These are phyloP conservation scores for Rhimphoctona megacephalus DNA, from an alignment of 2,888 invertebrate genomes.

Conservation along the genomic window DNA sequence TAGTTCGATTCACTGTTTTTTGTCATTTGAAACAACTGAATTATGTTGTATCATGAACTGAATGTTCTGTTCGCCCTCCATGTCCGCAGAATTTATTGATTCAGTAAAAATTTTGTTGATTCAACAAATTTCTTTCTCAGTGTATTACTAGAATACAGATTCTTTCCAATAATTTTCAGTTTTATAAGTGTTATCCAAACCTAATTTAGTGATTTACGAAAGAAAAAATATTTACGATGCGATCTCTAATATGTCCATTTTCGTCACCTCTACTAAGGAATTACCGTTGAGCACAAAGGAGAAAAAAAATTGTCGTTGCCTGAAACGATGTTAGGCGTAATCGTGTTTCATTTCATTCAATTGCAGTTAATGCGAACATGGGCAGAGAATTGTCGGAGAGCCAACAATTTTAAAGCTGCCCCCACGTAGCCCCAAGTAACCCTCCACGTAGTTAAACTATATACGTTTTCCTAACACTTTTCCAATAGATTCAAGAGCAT, in stretches of 20 bases:
- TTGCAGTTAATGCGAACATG: slow-evolving; percentile 1
- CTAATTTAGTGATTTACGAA: neutral
- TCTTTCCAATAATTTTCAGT: too few relatives aligned
- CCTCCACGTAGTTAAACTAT: slow-evolving; percentile 3
- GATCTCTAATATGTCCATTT: neutral
- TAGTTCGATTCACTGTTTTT: too few relatives aligned
- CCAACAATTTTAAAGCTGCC: slow-evolving; percentile 6
- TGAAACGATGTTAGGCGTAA: neutral
- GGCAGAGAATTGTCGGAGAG: neutral
- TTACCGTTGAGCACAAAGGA: neutral
- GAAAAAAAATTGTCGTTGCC: neutral
- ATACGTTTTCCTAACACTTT: slow-evolving; percentile 44
- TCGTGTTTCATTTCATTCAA: neutral
- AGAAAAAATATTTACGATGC: neutral
- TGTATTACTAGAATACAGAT: too few relatives aligned
- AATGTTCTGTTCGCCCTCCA: too few relatives aligned
- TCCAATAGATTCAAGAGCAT: slow-evolving; percentile 39
- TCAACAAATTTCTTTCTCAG: too few relatives aligned
- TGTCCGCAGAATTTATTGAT: too few relatives aligned
- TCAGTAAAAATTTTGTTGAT: too few relatives aligned
- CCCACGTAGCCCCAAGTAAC: neutral
- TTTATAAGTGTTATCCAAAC: neutral
- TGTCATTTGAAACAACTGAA: too few relatives aligned
- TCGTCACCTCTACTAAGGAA: neutral
- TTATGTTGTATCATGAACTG: too few relatives aligned